Conservation (phyloP, 2,797 vertebrate species). For the Vultur gryphus region DNA sequence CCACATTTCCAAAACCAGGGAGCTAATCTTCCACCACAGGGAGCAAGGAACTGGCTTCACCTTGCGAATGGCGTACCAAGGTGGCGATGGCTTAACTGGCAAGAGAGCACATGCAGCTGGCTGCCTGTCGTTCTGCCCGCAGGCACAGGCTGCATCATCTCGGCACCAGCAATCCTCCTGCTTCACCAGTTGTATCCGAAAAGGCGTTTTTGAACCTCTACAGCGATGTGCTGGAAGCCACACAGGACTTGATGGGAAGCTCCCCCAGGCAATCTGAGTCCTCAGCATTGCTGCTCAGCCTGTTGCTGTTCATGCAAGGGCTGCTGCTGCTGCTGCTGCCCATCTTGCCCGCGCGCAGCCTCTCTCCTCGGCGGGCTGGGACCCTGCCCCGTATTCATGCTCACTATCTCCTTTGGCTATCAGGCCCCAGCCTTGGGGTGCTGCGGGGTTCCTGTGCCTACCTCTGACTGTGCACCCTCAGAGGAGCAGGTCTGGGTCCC, state of each 20-base stretch:
- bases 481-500: background rate
- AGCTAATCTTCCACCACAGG: background rate
- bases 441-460: background rate
- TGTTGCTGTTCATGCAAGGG: background rate
- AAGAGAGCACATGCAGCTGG: background rate
- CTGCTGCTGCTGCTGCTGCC: background rate
- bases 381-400: background rate
- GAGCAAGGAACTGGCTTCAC: background rate
- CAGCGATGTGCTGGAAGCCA: fast-evolving
- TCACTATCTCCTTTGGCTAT: background rate
- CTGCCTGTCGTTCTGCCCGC: background rate
- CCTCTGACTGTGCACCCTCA: background rate
- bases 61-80: background rate
- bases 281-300: background rate
- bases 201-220: background rate
- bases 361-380: background rate
- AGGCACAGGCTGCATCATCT: background rate
- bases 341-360: background rate
- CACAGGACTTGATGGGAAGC: background rate
- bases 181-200: background rate
- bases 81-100: background rate
- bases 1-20: background rate
- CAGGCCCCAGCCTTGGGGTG: background rate
- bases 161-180: background rate
- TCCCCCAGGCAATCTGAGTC: background rate